A percentile compares a stretch with the other conserved stretches of the same genome.
Conservation (phyloP, 2,797 vertebrate genomes). For the Poeciliopsis infans region DNA sequence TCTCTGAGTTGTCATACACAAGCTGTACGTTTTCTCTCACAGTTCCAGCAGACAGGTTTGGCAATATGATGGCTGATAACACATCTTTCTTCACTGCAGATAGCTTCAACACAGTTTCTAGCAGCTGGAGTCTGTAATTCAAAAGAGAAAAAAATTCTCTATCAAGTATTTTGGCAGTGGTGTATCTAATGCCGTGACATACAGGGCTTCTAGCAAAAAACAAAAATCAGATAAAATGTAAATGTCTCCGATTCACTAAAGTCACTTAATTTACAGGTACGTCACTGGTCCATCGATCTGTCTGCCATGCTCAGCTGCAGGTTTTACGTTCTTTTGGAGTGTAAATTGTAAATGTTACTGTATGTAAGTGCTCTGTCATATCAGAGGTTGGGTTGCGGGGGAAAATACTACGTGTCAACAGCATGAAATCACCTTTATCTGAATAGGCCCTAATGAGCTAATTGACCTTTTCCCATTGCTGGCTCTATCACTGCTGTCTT, state of each 20-base stretch:
- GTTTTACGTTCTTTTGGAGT: slow-evolving; percentile 36
- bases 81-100: no score
- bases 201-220: background rate
- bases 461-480: slow-evolving; percentile 80
- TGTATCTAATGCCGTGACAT: background rate
- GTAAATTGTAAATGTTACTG: slow-evolving; percentile 65
- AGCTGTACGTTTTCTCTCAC: no score
- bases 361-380: slow-evolving; percentile 58
- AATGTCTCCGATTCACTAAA: background rate
- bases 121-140: no score
- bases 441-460: slow-evolving; percentile 79
- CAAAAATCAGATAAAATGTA: background rate
- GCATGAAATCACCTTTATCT: slow-evolving; percentile 74
- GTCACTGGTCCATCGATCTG: background rate
- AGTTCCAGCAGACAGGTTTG: no score
- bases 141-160: no score
- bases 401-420: slow-evolving; percentile 68
- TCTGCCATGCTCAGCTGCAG: slow-evolving; percentile 19
- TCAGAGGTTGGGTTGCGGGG: slow-evolving; percentile 11
- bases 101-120: no score
- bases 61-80: no score
- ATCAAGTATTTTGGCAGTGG: background rate
- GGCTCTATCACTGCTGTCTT: slow-evolving; percentile 61
- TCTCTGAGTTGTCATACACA: no score
- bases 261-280: background rate